Base-by-base conservation (phyloP, 2,888 invertebrate genomes). In the Sericinus montela region DNA sequence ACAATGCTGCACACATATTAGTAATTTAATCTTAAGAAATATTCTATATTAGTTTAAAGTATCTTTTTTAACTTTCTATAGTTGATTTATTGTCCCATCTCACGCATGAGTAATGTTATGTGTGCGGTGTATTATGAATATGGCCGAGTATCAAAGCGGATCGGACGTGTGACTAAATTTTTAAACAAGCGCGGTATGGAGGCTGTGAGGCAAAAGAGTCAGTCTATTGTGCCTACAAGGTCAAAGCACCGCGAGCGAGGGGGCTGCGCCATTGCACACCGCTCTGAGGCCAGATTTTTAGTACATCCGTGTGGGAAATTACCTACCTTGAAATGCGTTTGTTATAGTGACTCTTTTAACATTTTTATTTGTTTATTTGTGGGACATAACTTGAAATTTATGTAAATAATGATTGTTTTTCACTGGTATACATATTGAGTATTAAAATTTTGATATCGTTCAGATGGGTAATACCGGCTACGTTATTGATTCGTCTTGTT, bases 171-270 rank as follows among this genome's bases (percentile, higher is more conserved):
- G 58, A 60, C 53, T 59, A 56, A 56, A 59, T 59, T 58, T 64
- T 62, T 54, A 51, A 61, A 60, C 55, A 58, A 50, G 53, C 53
- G 49, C 37, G 42, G 51, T 49, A 53, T 59, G 59, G 57, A 60
- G 59, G 59, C 56, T 62, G 56, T 57, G 56, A 64, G 69, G 67
- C 65, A 65, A 62, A 60, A 65, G 58, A 62, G 62, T 59, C 60
- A 53, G 59, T 63, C 77, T 67, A 80, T 82, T 81, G 82, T 80
- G 63, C 49, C 60, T 60, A 65, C 84, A 86, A 85, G 83, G 84
- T 85, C 82, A 80, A 75, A 72, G 79, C 60, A 76, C 80, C 64
- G 52, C 55, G 60, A 62, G 61, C 62, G 63, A 65, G 65, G 68
- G 64, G 66, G 69, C 65, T 67, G 63, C 63, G 62, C 60, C 64